A percentile compares a stretch with the other conserved stretches of the same genome.
Evolutionary conservation across 1,140 invertebrate genomes (phyloP).

Genomic region (Magallana gigas): DNA sequence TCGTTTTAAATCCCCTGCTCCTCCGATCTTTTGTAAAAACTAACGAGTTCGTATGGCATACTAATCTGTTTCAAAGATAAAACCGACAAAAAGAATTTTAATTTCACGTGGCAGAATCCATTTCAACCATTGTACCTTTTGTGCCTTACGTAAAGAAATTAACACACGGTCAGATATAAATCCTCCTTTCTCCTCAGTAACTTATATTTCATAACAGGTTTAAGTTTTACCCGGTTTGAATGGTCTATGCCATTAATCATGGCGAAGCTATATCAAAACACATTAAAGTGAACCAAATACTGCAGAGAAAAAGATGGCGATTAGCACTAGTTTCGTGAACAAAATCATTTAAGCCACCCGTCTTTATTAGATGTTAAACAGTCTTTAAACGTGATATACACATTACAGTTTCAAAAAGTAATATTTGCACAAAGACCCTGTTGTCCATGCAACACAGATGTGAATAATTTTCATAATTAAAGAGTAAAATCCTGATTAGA

Average conservation of each 20-base stretch:
- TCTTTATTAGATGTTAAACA: slow-evolving; percentile 9
- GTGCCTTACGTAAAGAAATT: slow-evolving; percentile 23
- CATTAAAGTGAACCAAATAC: slow-evolving; percentile 20
- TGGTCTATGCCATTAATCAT: background rate
- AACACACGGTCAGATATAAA: background rate
- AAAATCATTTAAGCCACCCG: slow-evolving; percentile 18
- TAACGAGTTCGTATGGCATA: slow-evolving; percentile 28
- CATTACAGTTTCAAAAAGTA: slow-evolving; percentile 28
- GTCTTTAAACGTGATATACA: slow-evolving; percentile 38
- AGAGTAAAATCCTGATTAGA: background rate
- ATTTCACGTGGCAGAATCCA: slow-evolving; percentile 24
- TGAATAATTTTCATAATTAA: slow-evolving; percentile 37
- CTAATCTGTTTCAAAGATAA: slow-evolving; percentile 28
- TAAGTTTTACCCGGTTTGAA: background rate
- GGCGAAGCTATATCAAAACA: background rate
- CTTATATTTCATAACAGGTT: slow-evolving; percentile 6
- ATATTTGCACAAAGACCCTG: slow-evolving; percentile 19
- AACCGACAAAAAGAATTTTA: slow-evolving; percentile 9
- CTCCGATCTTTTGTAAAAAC: slow-evolving; percentile 21
- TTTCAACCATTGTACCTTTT: background rate
- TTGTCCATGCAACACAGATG: slow-evolving; percentile 7
- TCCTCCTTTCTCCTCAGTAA: background rate
- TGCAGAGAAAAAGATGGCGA: slow-evolving; percentile 1
- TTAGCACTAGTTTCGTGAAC: slow-evolving; percentile 22
- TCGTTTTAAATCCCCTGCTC: slow-evolving; percentile 16